These are phyloP conservation scores for Rhipidura dahli DNA, from an alignment of 2,113 vertebrate genomes.

Conservation along the genomic window DNA sequence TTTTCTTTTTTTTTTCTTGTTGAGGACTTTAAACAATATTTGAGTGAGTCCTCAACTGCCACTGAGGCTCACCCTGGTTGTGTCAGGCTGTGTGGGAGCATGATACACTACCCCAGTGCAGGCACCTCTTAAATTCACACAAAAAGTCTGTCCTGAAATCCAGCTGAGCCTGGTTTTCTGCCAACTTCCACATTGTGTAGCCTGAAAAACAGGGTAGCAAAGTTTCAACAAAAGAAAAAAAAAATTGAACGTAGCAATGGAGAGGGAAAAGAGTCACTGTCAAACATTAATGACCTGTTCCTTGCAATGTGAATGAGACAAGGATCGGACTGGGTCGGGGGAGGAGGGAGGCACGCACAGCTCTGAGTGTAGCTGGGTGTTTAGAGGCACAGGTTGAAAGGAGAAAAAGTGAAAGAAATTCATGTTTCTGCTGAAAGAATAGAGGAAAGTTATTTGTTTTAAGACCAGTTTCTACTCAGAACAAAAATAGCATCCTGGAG, in stretches of 20 bases:
- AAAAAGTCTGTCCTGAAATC: not conserved
- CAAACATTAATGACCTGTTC: not conserved
- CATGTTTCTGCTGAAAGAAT: not conserved
- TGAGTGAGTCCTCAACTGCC: not conserved
- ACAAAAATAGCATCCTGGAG: not conserved
- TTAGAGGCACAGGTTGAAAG: not conserved
- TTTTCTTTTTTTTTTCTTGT: not conserved
- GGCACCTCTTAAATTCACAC: not conserved
- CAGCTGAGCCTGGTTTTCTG: not conserved
- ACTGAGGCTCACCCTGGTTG: not conserved
- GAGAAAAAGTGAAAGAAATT: not conserved
- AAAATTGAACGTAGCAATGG: not conserved
- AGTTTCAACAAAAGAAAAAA: not conserved
- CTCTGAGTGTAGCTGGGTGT: not conserved
- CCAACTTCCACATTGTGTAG: not conserved
- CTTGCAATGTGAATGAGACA: not conserved
- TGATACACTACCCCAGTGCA: accelerated
- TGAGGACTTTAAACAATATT: not conserved
- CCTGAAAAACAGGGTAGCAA: not conserved
- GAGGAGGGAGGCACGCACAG: not conserved
- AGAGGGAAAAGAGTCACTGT: not conserved
- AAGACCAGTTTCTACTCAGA: not conserved
- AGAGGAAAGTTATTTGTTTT: not conserved
- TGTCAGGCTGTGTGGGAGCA: not conserved
- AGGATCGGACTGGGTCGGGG: not conserved